Conservation (phyloP, 2,113 vertebrate genomes). For the Nothobranchius furzeri region DNA sequence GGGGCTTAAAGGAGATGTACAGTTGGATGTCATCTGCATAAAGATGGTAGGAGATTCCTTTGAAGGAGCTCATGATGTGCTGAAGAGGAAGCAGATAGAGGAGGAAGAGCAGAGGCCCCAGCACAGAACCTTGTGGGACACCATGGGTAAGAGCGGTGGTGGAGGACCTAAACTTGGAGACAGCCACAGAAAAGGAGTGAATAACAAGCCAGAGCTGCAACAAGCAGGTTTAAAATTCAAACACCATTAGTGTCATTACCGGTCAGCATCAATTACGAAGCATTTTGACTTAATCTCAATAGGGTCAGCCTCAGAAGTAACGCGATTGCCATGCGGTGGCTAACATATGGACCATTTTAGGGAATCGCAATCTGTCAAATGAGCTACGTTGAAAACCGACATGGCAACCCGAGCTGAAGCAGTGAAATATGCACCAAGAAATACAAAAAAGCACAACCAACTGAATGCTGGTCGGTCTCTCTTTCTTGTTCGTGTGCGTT, state of each 20-base stretch:
- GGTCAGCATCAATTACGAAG: background rate
- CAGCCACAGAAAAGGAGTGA: background rate
- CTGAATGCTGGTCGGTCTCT: constrained; percentile 30
- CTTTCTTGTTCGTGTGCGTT: constrained; percentile 49
- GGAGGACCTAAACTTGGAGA: no score
- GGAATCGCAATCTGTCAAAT: background rate
- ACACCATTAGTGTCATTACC: background rate
- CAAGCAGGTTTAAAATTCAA: constrained; percentile 25
- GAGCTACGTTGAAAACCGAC: background rate
- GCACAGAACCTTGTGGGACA: no score
- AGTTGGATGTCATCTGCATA: no score
- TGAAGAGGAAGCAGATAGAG: no score
- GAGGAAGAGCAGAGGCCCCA: no score
- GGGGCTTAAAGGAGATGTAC: no score
- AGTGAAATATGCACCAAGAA: background rate
- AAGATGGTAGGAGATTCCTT: no score
- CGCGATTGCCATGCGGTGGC: constrained; percentile 28
- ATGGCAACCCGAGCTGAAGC: background rate
- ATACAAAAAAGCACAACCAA: constrained; percentile 3
- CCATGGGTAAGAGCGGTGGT: no score
- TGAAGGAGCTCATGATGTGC: no score
- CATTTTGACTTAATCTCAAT: background rate
- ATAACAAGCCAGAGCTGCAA: constrained; percentile 18
- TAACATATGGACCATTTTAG: background rate
- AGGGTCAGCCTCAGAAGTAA: background rate